A percentile compares a stretch with the other conserved stretches of the same genome.
Conservation (phyloP, 1,140 invertebrate genomes). For the Drosophila asahinai region DNA sequence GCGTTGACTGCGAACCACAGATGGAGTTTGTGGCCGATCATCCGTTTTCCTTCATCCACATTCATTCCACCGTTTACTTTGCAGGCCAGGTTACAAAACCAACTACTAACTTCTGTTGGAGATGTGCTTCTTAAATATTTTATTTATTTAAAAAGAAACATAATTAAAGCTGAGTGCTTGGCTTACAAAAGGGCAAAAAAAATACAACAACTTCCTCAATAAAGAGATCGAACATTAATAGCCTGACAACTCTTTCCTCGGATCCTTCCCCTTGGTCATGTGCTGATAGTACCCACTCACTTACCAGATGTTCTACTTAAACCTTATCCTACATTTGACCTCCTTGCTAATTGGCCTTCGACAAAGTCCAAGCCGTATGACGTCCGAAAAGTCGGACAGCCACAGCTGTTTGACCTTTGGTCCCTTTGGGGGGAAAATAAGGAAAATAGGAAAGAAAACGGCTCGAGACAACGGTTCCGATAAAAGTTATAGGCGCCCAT, state of each 20-base stretch:
- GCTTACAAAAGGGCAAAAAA: no score
- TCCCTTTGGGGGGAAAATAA: constrained; percentile 33
- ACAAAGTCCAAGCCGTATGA: constrained; percentile 18
- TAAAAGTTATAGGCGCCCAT: constrained; percentile 78
- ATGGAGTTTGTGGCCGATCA: no score
- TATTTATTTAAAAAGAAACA: no score
- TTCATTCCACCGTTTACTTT: no score
- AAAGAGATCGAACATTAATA: neutral
- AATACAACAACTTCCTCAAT: no score
- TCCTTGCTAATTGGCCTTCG: constrained; percentile 63
- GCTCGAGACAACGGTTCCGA: constrained; percentile 43
- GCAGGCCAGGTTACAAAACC: no score
- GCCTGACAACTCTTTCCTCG: neutral
- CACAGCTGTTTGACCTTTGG: constrained; percentile 68
- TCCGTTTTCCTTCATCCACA: no score
- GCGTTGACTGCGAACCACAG: no score
- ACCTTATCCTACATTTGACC: constrained; percentile 42
- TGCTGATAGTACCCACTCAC: neutral
- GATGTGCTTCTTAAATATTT: no score
- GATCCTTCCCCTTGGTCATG: neutral
- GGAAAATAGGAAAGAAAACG: constrained; percentile 4
- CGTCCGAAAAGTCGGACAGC: constrained; percentile 24
- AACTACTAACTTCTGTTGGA: no score
- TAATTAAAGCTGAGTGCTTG: no score
- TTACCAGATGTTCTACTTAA: constrained; percentile 1